Base-by-base conservation (phyloP, 2,888 invertebrate species). In the Palloptera scutellata region DNA sequence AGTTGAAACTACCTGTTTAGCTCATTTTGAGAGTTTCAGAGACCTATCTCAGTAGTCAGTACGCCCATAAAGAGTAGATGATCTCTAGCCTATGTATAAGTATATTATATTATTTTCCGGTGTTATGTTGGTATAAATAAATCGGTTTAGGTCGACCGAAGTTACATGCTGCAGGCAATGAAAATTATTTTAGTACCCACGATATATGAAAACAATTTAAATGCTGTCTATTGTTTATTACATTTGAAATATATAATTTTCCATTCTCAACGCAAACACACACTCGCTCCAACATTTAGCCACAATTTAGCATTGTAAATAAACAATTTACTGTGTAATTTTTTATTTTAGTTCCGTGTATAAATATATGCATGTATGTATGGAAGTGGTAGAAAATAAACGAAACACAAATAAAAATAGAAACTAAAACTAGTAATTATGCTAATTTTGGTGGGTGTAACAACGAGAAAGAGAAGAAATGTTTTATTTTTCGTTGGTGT, bases 291-390 rank as follows among this genome's bases (percentile, higher is more conserved):
- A 53, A 48, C 60, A 60, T 69, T 69, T 66, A 66, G 63, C 63
- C 66, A 61, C 66, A 67, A 69, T 66, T 69, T 61, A 61, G 52
- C 57, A 67, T 52, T 57, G 61, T 58, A 61, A 64, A 66, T 61
- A 67, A 64, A 59, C 52, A 64, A 52, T 64, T 67, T 60, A 1
- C 12, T 15, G 19, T 67, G 64, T 61, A 61, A 55, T 64, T 68
- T 30, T 45, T 15, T 12, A 55, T 66, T 60, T 6, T 13, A 45
- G 53, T 13, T 60, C 11, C 5, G 15, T 6, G 13, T 40, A n/a
- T n/a, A n/a, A n/a, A n/a, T n/a, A n/a, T n/a, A n/a, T n/a, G n/a
- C n/a, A n/a, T n/a, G n/a, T n/a, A n/a, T n/a, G n/a, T n/a, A 30
- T 30, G 30, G 2, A n/a, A 12, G 40, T 57, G 30, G 2, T 2